Conservation (phyloP, 2,797 vertebrate genomes). For the Takifugu ocellatus region DNA sequence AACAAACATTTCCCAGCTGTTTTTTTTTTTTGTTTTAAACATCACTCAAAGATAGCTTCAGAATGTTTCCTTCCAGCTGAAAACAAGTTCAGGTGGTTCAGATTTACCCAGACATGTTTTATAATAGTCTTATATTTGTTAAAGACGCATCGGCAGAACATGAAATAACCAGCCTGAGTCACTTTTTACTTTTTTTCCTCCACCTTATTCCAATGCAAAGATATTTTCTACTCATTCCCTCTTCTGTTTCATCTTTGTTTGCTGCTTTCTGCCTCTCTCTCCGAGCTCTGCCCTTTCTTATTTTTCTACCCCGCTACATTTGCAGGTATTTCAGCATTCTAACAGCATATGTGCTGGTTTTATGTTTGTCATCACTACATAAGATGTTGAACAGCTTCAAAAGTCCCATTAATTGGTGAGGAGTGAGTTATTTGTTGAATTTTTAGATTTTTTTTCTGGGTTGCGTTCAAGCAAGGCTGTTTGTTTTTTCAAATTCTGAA, state of each 20-base stretch:
- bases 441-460: not conserved
- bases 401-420: constrained; percentile 6
- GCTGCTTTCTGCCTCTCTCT: constrained; percentile 10
- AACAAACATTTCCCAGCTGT: no score
- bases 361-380: constrained; percentile 27
- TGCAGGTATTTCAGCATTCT: constrained; percentile 42
- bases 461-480: no score
- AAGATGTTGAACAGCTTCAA: constrained; percentile 19
- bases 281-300: constrained; percentile 14
- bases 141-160: constrained; percentile 7
- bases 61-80: not conserved
- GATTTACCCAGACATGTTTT: not conserved
- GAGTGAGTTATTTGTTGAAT: constrained; percentile 4
- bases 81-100: constrained; percentile 1
- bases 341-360: constrained; percentile 11
- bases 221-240: constrained; percentile 3
- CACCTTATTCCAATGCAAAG: constrained; percentile 10
- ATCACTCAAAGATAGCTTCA: no score
- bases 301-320: constrained; percentile 15
- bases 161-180: constrained; percentile 1
- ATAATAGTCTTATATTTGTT: no score
- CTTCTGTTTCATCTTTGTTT: constrained; percentile 16
- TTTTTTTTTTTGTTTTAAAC: no score
- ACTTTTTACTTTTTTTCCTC: not conserved
- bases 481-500: not conserved